Base-by-base conservation (phyloP, 1,140 invertebrate genomes). In the Drosophila kepulauana region DNA sequence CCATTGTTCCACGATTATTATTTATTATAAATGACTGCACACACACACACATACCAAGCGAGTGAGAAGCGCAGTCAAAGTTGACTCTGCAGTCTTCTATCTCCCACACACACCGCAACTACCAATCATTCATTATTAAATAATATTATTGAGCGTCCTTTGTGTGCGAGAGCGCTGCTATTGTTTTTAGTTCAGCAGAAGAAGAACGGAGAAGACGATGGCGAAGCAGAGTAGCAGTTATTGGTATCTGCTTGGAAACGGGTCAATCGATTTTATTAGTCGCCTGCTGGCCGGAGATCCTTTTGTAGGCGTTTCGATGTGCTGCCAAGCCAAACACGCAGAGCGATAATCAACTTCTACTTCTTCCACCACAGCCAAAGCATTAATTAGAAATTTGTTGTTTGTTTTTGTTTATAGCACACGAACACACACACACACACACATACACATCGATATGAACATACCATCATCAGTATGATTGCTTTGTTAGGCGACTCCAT, bases 1-100 rank as follows among this genome's bases (percentile, higher is more conserved):
- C 75, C 66, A 79, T 86, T 86, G 82, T 87, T 87, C 77, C 65
- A 67, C 63, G 80, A 84, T 88, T 88, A 88, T 88, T 87, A 87
- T 88, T 88, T 88, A 88, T 88, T 84, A 88, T 89, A 88, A 88
- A 88, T 84, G 84, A 89, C 77, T 88, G 78, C 78, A 88, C 82
- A 80, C 56, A 88, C 82, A 80, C 56, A 71, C 78, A 88, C 82
- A 80, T 61, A 75, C 65, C 66, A 65, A 56, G 61, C 59, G 38
- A 51, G 33, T 38, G 35, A 38, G 38, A 56, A 13, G 11, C 25
- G 57, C 63, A 59, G 45, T 41, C 43, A 45, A 1, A 48, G 64
- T 30, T 43, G n/a, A 11, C 41, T n/a, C 63, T n/a, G 7, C 41
- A 20, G 11, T 30, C 51, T 38, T 10, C 35, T 10, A 10, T 10